Conservation (phyloP, 2,797 vertebrate genomes). For the Pipistrellus pipistrellus region DNA sequence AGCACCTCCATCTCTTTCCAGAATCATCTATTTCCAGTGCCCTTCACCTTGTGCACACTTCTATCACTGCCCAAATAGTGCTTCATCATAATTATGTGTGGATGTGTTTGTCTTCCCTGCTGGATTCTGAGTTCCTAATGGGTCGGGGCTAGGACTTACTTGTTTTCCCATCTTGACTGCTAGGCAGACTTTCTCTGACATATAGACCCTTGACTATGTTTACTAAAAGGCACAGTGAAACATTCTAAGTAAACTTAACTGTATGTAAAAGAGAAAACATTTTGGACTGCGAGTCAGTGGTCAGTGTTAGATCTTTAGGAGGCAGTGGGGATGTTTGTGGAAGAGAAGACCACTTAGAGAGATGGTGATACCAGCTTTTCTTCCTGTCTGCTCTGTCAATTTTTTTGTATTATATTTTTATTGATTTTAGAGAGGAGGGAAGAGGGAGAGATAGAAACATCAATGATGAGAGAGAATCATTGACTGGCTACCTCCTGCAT, state of each 20-base stretch:
- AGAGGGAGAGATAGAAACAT: too few relatives aligned
- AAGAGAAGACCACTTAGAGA: neutral
- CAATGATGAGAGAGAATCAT: too few relatives aligned
- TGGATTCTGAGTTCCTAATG: neutral
- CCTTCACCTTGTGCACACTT: neutral
- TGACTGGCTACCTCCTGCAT: too few relatives aligned
- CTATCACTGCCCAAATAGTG: neutral
- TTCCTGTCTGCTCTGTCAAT: neutral
- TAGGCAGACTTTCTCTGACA: neutral
- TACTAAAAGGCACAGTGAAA: conserved; percentile 30
- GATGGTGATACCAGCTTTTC: neutral
- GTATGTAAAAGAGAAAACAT: neutral
- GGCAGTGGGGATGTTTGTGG: neutral
- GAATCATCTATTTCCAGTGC: neutral
- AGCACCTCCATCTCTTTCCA: neutral
- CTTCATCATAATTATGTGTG: neutral
- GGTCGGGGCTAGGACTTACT: neutral
- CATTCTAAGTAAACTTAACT: neutral
- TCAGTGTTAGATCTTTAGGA: neutral
- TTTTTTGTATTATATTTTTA: neutral
- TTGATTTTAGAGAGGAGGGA: too few relatives aligned
- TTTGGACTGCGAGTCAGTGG: too few relatives aligned
- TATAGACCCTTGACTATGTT: neutral
- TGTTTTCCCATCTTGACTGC: conserved; percentile 13
- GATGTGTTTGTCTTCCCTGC: neutral